phyloP scores from a whole-genome alignment of 2,888 invertebrate species.

The Amphipoea oculea region DNA sequence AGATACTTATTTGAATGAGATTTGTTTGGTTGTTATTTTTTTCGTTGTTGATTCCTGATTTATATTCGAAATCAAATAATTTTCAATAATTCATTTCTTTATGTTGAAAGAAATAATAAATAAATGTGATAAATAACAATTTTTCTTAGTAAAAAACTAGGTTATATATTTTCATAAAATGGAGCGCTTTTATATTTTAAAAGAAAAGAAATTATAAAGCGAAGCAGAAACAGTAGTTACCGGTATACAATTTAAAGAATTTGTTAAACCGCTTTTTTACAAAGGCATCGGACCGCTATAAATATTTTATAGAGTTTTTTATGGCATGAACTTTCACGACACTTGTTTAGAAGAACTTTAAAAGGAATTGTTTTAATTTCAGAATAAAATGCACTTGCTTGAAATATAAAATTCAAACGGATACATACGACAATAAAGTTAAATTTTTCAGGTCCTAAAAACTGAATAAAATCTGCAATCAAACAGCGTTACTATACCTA shows the following conservation, averaged over 20 bases:
- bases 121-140: background rate
- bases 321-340: constrained; percentile 17
- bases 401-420: background rate
- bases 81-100: background rate
- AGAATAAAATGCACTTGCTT: constrained; percentile 1
- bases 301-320: constrained; percentile 31
- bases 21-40: constrained; percentile 10
- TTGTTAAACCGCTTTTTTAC: background rate
- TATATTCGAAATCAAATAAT: background rate
- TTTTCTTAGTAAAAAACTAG: background rate
- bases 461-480: background rate
- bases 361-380: constrained; percentile 10
- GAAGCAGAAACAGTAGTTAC: background rate
- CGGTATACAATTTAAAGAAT: background rate
- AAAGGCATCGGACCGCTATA: background rate
- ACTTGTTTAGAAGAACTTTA: background rate
- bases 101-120: background rate
- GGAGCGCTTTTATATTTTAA: background rate
- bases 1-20: constrained; percentile 2
- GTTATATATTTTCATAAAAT: background rate
- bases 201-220: background rate
- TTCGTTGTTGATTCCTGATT: constrained; percentile 14
- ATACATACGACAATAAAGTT: too few relatives aligned
- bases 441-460: background rate
- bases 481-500: background rate